These are phyloP conservation scores for Geothlypis trichas DNA, from an alignment of 2,113 vertebrate species.

Conservation along the genomic window DNA sequence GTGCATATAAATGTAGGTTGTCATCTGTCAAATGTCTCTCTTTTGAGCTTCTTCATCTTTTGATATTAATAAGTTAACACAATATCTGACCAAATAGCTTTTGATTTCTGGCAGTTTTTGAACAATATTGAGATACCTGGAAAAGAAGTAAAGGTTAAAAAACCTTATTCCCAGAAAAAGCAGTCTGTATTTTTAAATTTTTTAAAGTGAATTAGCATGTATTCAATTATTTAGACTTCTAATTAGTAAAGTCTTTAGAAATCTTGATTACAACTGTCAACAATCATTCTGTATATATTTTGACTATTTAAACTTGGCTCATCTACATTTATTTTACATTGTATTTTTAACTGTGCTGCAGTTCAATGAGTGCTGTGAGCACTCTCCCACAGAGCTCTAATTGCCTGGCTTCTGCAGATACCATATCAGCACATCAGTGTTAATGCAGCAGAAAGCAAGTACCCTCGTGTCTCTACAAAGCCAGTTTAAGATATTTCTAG, in stretches of 20 bases:
- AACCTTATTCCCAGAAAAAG: neutral
- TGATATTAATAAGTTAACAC: conserved; percentile 1
- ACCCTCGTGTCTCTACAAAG: conserved; percentile 32
- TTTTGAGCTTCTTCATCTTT: neutral
- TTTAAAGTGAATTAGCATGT: neutral
- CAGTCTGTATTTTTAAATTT: neutral
- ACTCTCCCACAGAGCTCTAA: conserved; percentile 5
- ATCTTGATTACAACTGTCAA: neutral
- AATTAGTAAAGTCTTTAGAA: conserved; percentile 16
- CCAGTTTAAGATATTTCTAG: conserved; percentile 42
- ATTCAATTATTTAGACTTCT: conserved; percentile 19
- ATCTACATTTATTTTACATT: neutral
- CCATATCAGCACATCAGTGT: conserved; percentile 12
- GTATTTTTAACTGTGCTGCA: neutral
- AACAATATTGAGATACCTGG: neutral
- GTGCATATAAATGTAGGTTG: neutral
- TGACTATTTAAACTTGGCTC: neutral
- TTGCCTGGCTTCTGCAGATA: conserved; percentile 8
- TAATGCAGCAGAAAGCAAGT: conserved; percentile 40
- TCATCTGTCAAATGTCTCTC: conserved; percentile 5
- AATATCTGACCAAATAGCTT: neutral
- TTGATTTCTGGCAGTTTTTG: neutral
- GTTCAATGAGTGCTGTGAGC: neutral
- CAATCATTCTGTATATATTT: neutral
- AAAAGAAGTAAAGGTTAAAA: neutral